Conservation (phyloP, 1,140 invertebrate species). For the Drosophila pruinosa region DNA sequence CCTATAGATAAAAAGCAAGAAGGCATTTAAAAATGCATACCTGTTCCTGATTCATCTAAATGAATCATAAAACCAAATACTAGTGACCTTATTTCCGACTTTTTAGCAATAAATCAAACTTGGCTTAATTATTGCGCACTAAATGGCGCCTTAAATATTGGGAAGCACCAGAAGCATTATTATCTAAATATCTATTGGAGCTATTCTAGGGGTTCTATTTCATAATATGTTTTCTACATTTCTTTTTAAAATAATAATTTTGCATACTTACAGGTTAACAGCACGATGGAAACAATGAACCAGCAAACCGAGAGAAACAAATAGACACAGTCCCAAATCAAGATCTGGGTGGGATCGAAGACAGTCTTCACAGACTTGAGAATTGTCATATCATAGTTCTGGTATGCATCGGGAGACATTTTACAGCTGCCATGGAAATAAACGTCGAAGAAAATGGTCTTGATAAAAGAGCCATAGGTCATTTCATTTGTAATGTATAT, state of each 20-base stretch:
- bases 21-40: background rate
- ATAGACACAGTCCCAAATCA: constrained; percentile 74
- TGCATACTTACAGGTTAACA: constrained; percentile 64
- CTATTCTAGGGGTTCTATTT: background rate
- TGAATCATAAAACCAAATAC: constrained; percentile 48
- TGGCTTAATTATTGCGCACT: background rate
- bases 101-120: background rate
- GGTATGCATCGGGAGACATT: constrained; percentile 42
- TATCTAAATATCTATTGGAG: background rate
- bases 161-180: background rate
- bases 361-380: constrained; percentile 51
- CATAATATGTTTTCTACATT: background rate
- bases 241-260: background rate
- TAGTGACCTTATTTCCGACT: constrained; percentile 8
- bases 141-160: background rate
- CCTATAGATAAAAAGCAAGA: constrained; percentile 6
- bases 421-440: constrained; percentile 65
- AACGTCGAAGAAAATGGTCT: constrained; percentile 60
- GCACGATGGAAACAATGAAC: constrained; percentile 61
- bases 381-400: constrained; percentile 39
- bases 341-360: constrained; percentile 54
- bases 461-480: constrained; percentile 52
- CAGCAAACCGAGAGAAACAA: constrained; percentile 65
- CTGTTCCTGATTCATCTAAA: constrained; percentile 9
- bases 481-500: constrained; percentile 45